Evolutionary conservation across 2,888 invertebrate genomes (phyloP), one percentile per base, ranked within the genome.

Genomic region (Melolontha melolontha): DNA sequence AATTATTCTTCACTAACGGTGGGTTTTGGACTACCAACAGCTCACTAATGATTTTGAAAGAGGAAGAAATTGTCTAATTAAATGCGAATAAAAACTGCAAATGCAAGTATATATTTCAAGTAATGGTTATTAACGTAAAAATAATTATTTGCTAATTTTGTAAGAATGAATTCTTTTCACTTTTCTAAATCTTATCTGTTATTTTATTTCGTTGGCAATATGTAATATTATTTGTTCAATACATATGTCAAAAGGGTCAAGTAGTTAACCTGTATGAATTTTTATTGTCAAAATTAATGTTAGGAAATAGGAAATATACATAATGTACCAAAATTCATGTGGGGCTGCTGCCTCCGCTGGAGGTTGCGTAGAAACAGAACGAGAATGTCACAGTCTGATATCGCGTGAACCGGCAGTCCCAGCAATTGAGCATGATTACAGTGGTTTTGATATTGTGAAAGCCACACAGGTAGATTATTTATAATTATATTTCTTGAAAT

Each of bases 391-490:
- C 68, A 87, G 87, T 75, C 83, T 88, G 71, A 87, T 88, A 77
- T 84, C 87, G 71, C 88, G 88, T 73, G 89, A 89, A 75, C 87
- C 89, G 64, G 86, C 87, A 71, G 87, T 88, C 75, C 88, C 88
- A 72, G 88, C 88, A 40, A 83, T 87, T 42, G 91, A 91, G 81
- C 89, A 88, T 74, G 91, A 91, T 78, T 93, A 92, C 81, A 91
- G 92, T 81, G 90, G 91, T 52, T 95, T 93, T 82, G 96, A 97
- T 81, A 96, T 97, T 77, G 94, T 97, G 22, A 95, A 95, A 85
- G 97, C 97, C 8, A 97, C 97, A 22, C 98, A 98, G 86, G 89
- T 90, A 83, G 73, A 55, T 64, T 40, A 16, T 11, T 40, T 16
- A 5, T 8, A 29, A 22, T 39, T 17, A 14, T 29, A 40, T 14